Evolutionary conservation across 53 echinoderm and acorn worm species (phyloP).

Genomic region (Hippasteria phrygiana): DNA sequence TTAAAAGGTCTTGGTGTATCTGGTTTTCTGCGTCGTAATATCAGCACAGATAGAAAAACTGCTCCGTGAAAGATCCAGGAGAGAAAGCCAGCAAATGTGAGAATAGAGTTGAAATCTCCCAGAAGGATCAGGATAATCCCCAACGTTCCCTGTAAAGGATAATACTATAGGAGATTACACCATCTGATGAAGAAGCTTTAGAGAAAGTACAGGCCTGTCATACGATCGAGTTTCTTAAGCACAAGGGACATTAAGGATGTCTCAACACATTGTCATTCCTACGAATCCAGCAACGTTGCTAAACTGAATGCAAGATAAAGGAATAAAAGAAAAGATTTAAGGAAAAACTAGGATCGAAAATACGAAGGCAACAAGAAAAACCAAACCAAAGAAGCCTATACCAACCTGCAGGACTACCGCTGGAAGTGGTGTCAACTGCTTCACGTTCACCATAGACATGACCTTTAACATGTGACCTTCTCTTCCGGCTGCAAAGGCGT

Average conservation of each 20-base stretch:
- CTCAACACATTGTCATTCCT: too few relatives aligned
- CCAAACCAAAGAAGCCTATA: not conserved
- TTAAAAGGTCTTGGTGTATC: slow-evolving; percentile 23
- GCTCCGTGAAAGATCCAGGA: not conserved
- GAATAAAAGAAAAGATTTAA: too few relatives aligned
- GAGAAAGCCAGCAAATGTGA: not conserved
- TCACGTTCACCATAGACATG: slow-evolving; percentile 34
- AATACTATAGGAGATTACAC: too few relatives aligned
- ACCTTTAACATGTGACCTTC: slow-evolving; percentile 44
- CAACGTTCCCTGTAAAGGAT: not conserved
- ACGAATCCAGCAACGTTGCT: too few relatives aligned
- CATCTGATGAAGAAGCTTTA: too few relatives aligned
- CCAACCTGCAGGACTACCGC: slow-evolving; percentile 25
- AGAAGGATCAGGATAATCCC: not conserved
- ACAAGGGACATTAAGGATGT: too few relatives aligned
- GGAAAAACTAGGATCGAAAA: too few relatives aligned
- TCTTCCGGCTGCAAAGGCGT: slow-evolving; percentile 39
- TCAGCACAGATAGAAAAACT: not conserved
- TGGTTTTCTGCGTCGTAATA: slow-evolving; percentile 7
- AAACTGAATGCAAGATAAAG: too few relatives aligned
- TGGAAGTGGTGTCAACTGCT: slow-evolving; percentile 26
- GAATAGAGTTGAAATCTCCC: slow-evolving; percentile 31
- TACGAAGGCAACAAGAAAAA: too few relatives aligned
- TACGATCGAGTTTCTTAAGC: too few relatives aligned
- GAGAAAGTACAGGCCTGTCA: too few relatives aligned